Evolutionary conservation across 2,797 vertebrate genomes (phyloP), one percentile per base, ranked within the genome.

Genomic region (Tiaroga cobitis): DNA sequence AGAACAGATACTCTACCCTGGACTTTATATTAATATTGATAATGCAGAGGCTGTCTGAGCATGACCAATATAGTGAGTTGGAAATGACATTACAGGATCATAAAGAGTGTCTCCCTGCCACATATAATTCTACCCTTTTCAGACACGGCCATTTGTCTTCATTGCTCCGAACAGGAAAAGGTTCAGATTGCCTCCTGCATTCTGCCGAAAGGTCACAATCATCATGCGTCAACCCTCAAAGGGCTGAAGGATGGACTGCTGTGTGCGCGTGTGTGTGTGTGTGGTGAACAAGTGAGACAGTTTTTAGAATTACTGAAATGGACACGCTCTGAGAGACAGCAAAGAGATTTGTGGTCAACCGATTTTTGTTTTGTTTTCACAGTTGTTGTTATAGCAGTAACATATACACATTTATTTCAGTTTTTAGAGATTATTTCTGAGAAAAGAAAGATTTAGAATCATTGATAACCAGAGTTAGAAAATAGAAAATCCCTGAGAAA

Each of bases 101-200:
- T 91, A 90, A 93, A 93, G 93, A 92, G 65, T 94, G 93, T 94
- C 92, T 87, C 93, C 93, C 92, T 92, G 76, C 80, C 89, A 86
- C 49, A 88, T 91, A 85, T 92, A 90, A 89, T 92, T 93, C 94
- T 95, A 94, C 93, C 94, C 95, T 95, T 95, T 95, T 94, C 94
- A 94, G 94, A 89, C 89, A 91, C 56, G 88, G 83, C 89, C 90
- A 95, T 95, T 94, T 92, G 93, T 95, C 94, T 95, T 95, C 92
- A 94, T 94, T 95, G 93, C 93, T 93, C 93, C 92, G 92, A 91
- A 91, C 92, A 87, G 89, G 93, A 93, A 95, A 95, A 95, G 94
- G 94, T 95, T 94, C 92, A 89, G 88, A 92, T 91, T 93, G 92
- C 94, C 92, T 94, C 94, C 93, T 93, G 93, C 93, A 94, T 93